Conservation (phyloP, 2,113 vertebrate species). For the Etia nguti region DNA sequence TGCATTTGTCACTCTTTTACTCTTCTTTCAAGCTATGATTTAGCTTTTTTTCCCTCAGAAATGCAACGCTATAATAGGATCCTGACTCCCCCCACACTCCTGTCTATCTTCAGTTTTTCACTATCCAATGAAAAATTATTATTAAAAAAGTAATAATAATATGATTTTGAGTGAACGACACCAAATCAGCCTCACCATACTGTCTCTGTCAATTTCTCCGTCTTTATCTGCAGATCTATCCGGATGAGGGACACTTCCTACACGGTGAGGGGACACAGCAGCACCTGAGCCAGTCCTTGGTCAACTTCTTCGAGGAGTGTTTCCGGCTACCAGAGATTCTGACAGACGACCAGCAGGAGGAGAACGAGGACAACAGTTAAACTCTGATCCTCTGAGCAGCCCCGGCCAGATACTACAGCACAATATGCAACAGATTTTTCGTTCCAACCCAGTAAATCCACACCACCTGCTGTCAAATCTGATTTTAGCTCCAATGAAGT, state of each 20-base stretch:
- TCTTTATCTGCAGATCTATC: conserved; percentile 82
- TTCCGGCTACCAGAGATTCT: conserved; percentile 82
- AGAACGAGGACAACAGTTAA: conserved; percentile 87
- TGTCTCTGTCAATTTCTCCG: neutral
- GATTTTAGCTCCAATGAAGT: conserved; percentile 15
- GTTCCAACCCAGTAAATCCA: conserved; percentile 25
- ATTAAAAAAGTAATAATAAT: neutral
- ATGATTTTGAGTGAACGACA: neutral
- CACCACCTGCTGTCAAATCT: conserved; percentile 11
- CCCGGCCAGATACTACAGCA: conserved; percentile 63
- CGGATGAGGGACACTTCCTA: conserved; percentile 90
- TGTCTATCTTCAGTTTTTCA: neutral
- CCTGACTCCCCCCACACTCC: neutral
- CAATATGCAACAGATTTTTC: conserved; percentile 78
- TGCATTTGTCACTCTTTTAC: neutral
- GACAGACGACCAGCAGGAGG: conserved; percentile 65
- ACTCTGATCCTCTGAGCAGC: neutral
- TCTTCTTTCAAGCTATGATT: neutral
- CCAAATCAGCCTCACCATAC: neutral
- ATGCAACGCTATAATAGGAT: neutral
- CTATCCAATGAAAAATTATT: neutral
- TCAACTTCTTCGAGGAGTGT: conserved; percentile 90
- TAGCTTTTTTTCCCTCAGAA: neutral
- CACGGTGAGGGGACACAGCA: conserved; percentile 70
- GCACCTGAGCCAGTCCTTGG: conserved; percentile 86